Base-by-base conservation (phyloP, 1,140 invertebrate genomes). In the silkworm (Bombyx mori) region DNA sequence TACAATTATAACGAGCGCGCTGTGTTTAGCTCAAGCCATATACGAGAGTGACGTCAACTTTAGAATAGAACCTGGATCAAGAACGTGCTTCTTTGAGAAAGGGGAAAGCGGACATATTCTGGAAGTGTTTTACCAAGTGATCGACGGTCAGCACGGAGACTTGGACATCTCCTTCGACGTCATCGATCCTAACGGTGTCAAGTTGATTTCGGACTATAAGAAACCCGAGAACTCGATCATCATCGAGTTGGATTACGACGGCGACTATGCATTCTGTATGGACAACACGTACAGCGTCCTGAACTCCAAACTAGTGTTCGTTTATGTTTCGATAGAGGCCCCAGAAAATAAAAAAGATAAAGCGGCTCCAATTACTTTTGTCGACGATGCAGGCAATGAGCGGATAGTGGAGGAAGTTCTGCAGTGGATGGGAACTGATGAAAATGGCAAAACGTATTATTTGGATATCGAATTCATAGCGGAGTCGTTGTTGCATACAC, bases 241-340 rank as follows among this genome's bases (percentile, higher is more conserved):
- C 53, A 71, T 79, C 63, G 76, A 84, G 7, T 54, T 87, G 49
- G 62, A 66, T 58, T 57, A 68, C 10, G 88, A 89, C 51, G 94
- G 94, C 8, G 93, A 94, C 63, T 95, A 93, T 76, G 90, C 91
- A 48, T 91, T 95, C 62, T 96, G 95, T 73, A 92, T 95, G 78
- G 95, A 96, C 73, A 96, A 96, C 69, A 91, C 90, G 2, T 94
- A 93, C 71, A 95, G 94, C 74, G 79, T 91, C 47, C 93, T 94
- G 74, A 93, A 92, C 63, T 89, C 89, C 0, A 96, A 96, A 85
- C 90, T 93, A 6, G 92, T 96, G 0, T 96, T 93, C 73, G 93
- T 96, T 70, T 94, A 94, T 73, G 76, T 95, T 1, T 88, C 92
- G 48, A 88, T 94, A 51, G 92, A 94, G 66, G 42, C 44, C 12